A percentile compares a stretch with the other conserved stretches of the same genome.
Conservation (phyloP, 2,888 invertebrate species). For the Xanthia togata region DNA sequence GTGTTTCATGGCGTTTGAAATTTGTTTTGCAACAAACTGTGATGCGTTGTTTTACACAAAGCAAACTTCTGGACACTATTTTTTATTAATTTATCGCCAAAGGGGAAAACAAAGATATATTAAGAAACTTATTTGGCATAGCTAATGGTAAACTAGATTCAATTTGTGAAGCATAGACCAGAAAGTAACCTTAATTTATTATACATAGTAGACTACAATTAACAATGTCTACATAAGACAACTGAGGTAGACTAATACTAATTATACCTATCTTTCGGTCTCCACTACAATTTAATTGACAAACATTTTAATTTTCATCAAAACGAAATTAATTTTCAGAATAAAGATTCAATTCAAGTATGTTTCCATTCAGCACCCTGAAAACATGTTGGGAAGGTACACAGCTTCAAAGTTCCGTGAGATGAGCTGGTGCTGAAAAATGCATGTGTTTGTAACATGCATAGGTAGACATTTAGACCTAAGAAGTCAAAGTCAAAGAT, state of each 20-base stretch:
- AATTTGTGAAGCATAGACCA: background rate
- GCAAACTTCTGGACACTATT: background rate
- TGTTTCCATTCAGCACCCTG: conserved; percentile 15
- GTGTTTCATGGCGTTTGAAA: conserved; percentile 2
- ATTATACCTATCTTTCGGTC: background rate
- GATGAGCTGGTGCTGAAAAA: conserved; percentile 37
- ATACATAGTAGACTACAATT: background rate
- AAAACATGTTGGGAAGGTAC: conserved; percentile 18
- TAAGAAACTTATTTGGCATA: background rate
- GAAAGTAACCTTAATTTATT: background rate
- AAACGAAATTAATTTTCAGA: background rate
- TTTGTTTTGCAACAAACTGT: background rate
- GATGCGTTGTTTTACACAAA: background rate
- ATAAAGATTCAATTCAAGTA: background rate
- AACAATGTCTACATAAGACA: background rate
- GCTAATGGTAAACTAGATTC: background rate
- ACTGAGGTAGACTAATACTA: background rate
- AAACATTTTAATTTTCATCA: background rate
- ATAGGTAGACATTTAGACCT: background rate
- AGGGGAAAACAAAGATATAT: background rate
- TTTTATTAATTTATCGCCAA: background rate
- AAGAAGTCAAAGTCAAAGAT: no score
- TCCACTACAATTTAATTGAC: background rate
- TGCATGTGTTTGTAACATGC: conserved; percentile 6
- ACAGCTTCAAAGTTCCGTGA: conserved; percentile 27